Conservation (phyloP, 2,888 invertebrate species). For the Crematogaster levior region DNA sequence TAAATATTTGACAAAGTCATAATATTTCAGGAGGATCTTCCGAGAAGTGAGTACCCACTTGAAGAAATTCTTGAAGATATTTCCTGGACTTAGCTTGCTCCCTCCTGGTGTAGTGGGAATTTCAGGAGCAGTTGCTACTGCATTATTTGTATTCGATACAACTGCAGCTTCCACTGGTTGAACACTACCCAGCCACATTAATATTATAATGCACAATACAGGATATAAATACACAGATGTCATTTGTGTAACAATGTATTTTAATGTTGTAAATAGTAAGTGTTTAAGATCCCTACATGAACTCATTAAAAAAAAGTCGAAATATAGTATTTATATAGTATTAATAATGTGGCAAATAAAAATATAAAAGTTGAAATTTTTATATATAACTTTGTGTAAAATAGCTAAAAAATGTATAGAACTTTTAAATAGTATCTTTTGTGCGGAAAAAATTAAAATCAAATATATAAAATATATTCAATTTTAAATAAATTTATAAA, state of each 20-base stretch:
- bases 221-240: conserved; percentile 60
- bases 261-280: conserved; percentile 40
- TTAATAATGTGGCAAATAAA: conserved; percentile 13
- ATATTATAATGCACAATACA: conserved; percentile 68
- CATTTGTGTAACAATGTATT: conserved; percentile 47
- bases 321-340: neutral
- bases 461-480: neutral
- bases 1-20: conserved; percentile 72
- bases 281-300: neutral
- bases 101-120: conserved; percentile 88
- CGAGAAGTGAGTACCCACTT: conserved; percentile 90
- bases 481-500: neutral
- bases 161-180: conserved; percentile 82
- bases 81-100: conserved; percentile 93
- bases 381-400: neutral
- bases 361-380: conserved; percentile 5
- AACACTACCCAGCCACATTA: conserved; percentile 80
- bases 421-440: neutral
- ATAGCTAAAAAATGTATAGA: neutral
- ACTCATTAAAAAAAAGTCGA: neutral
- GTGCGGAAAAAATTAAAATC: neutral
- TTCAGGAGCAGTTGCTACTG: conserved; percentile 86
- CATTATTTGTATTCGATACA: conserved; percentile 82
- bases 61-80: conserved; percentile 98
- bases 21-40: conserved; percentile 76